These are phyloP conservation scores for Prionailurus bengalensis DNA, from an alignment of 2,113 vertebrate species.

Conservation along the genomic window DNA sequence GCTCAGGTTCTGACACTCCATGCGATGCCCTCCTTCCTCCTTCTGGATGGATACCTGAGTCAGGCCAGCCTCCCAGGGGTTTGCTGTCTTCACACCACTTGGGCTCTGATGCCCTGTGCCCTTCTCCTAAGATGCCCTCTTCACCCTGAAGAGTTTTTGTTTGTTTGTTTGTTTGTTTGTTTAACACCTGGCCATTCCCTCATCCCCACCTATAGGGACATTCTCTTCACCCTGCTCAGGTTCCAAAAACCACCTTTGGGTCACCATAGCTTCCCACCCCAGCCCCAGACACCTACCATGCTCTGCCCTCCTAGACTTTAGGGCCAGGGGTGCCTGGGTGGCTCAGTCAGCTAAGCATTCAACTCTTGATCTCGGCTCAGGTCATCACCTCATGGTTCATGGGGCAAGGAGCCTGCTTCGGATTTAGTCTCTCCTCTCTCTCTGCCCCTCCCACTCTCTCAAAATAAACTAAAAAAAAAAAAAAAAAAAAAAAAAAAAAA, in stretches of 20 bases:
- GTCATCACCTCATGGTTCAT: no score
- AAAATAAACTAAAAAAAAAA: no score
- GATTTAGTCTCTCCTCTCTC: no score
- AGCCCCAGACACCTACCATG: not conserved
- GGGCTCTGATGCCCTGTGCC: not conserved
- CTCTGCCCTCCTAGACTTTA: not conserved
- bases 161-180: not conserved
- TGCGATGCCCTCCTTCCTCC: not conserved
- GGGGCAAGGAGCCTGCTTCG: no score
- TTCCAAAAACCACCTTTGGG: not conserved
- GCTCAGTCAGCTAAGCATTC: no score
- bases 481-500: not conserved
- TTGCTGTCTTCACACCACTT: not conserved
- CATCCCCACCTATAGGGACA: not conserved
- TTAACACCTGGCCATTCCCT: not conserved
- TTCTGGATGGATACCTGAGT: not conserved
- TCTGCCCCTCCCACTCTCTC: no score
- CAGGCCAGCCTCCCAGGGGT: not conserved
- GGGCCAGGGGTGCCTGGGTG: not conserved
- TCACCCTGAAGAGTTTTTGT: not conserved
- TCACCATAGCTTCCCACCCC: not conserved
- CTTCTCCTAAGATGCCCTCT: not conserved
- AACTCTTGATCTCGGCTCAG: no score
- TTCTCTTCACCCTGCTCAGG: not conserved
- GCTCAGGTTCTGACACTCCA: not conserved